Evolutionary conservation across 2,113 vertebrate genomes (phyloP).

Genomic region (Sander vitreus): DNA sequence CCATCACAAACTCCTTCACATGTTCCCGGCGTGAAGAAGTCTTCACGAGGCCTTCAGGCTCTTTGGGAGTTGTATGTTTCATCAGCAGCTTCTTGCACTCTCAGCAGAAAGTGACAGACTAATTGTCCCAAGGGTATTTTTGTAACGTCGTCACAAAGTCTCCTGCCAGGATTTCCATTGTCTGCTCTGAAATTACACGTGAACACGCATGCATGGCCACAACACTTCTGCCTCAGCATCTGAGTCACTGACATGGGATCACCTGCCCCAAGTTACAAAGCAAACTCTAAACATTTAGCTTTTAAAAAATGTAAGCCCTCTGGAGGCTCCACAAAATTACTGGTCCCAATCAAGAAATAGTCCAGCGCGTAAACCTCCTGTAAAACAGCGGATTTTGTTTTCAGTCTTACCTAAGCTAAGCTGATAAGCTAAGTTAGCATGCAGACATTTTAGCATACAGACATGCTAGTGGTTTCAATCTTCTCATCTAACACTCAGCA

Average conservation of each 20-base stretch:
- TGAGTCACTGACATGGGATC: constrained; percentile 10
- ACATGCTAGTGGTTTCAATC: too few relatives aligned
- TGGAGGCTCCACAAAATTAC: neutral
- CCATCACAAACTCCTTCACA: constrained; percentile 3
- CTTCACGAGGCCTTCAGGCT: constrained; percentile 32
- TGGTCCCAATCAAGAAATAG: too few relatives aligned
- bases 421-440: too few relatives aligned
- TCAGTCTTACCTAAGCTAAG: too few relatives aligned
- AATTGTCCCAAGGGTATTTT: constrained; percentile 15
- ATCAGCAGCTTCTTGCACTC: constrained; percentile 35
- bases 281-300: neutral
- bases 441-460: too few relatives aligned
- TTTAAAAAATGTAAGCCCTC: neutral
- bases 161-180: constrained; percentile 44
- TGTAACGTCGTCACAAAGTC: constrained; percentile 31
- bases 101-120: constrained; percentile 66
- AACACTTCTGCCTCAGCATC: neutral
- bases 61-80: constrained; percentile 14
- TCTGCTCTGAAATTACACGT: constrained; percentile 41
- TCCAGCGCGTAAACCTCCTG: too few relatives aligned
- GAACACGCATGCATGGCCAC: neutral
- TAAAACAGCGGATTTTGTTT: too few relatives aligned
- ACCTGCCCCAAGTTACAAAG: neutral
- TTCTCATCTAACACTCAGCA: too few relatives aligned
- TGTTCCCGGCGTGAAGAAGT: constrained; percentile 25